Percentiles rank a stretch among this genome's conserved stretches.
These are phyloP conservation scores for Chrysomallon squamiferum DNA, from an alignment of 1,140 invertebrate genomes.

Conservation along the genomic window DNA sequence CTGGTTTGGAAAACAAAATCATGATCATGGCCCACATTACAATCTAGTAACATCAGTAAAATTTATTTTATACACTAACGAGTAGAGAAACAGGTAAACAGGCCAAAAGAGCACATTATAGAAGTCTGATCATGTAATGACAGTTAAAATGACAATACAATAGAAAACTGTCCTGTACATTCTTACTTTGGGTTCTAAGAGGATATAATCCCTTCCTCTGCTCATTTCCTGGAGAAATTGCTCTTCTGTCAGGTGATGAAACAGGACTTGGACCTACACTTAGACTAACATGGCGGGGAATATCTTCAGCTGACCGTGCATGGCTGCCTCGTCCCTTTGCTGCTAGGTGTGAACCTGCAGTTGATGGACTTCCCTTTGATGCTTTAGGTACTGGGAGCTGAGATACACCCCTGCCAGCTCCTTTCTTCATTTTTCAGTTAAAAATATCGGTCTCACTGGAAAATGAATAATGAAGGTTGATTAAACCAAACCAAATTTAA, in stretches of 20 bases:
- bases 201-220: slow-evolving; percentile 30
- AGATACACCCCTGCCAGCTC: slow-evolving; percentile 35
- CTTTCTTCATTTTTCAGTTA: slow-evolving; percentile 26
- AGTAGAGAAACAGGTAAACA: no score
- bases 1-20: no score
- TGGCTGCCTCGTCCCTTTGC: slow-evolving; percentile 27
- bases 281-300: slow-evolving; percentile 35
- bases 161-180: no score
- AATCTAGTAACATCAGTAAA: no score
- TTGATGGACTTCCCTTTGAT: slow-evolving; percentile 41
- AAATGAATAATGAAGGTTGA: slow-evolving; percentile 4
- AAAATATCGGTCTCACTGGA: no score
- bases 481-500: no score
- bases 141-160: no score
- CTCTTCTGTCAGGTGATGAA: slow-evolving; percentile 24
- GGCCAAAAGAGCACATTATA: no score
- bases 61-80: no score
- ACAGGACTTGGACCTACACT: slow-evolving; percentile 19
- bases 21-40: no score
- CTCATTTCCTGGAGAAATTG: slow-evolving; percentile 34
- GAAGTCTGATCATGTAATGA: no score
- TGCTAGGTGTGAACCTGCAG: slow-evolving; percentile 26
- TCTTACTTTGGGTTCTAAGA: slow-evolving; percentile 26
- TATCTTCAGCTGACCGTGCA: slow-evolving; percentile 50
- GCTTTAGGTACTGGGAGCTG: slow-evolving; percentile 45